Base-by-base conservation (phyloP, 2,113 vertebrate genomes). In the Brachyistius frenatus region DNA sequence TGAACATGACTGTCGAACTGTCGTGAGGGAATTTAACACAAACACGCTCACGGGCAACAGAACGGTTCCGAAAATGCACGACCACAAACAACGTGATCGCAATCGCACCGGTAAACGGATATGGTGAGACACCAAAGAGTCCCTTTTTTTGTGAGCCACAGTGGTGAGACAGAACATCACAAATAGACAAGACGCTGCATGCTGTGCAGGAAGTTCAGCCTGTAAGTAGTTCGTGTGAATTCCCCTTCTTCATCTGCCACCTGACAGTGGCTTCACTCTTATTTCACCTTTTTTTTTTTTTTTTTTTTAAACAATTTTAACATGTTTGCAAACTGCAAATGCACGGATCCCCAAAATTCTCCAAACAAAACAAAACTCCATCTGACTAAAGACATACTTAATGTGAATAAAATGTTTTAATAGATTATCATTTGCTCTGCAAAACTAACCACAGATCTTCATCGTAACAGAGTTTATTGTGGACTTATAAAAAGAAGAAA, bases 191-290 rank as follows among this genome's bases (percentile, higher is more conserved):
- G 23, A 33, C 1, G 1, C 32, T 31, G 2, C 15, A 5, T 52
- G 15, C 35, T 14, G 66, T 7, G 32, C 74, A 32, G 74, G 78
- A 86, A 70, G 30, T 77, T 66, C 52, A 73, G 46, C 23, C 54
- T 78, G 16, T 32, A 73, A 41, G 1, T 10, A 35, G 16, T 30
- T 81, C 30, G 7, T 15, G 58, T 73, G 55, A 88, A 82, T 77
- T 82, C 84, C 77, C 72, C 73, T 64, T 71, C 33, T 10, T 13
- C 30, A 61, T 76, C 30, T 44, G 14, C 37, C 55, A 54, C 23
- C 66, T 73, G 70, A 73, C n/a, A 14, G 1, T 0, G 7, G 30
- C 33, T 36, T 41, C 10, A 44, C 32, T 66, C 15, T 66, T 14
- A 1, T 41, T 39, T 23, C 23, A 23, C 23, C 23, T 23, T 23